Conservation (phyloP, 2,888 invertebrate genomes). For the Lobophora halterata region DNA sequence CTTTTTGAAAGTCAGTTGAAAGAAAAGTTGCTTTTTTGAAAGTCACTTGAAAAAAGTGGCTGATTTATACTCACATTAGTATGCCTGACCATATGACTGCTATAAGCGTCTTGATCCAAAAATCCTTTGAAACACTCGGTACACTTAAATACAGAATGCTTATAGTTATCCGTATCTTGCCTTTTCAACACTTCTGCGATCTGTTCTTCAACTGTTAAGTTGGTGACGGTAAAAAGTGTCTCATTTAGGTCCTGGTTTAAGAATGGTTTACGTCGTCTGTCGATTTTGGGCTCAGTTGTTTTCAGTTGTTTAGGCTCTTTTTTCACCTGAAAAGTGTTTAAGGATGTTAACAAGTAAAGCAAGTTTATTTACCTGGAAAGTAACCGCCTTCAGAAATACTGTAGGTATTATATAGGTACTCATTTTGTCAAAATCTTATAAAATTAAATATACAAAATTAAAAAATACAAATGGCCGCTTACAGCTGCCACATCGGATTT, state of each 20-base stretch:
- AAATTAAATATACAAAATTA: no score
- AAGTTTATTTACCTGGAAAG: no score
- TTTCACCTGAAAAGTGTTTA: no score
- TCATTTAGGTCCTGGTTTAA: conserved; percentile 41
- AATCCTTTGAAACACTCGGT: conserved; percentile 59
- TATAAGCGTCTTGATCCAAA: conserved; percentile 52
- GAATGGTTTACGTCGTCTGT: conserved; percentile 7
- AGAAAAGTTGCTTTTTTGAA: no score
- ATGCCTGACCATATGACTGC: conserved; percentile 58
- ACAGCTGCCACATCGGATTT: no score
- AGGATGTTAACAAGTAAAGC: no score
- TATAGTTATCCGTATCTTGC: conserved; percentile 52
- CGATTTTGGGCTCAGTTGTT: conserved; percentile 10
- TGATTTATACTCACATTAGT: conserved; percentile 51
- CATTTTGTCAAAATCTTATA: no score
- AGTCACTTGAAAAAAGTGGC: neutral
- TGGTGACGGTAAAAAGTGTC: conserved; percentile 52
- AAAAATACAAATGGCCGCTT: no score
- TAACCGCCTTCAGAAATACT: no score
- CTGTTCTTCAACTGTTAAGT: conserved; percentile 61
- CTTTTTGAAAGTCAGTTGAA: no score
- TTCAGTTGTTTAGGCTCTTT: conserved; percentile 11
- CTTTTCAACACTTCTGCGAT: conserved; percentile 57
- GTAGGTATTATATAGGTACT: no score
- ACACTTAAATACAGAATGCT: conserved; percentile 56